These are phyloP conservation scores for Campylorhamphus procurvoides DNA, from an alignment of 2,113 vertebrate genomes.

Conservation along the genomic window DNA sequence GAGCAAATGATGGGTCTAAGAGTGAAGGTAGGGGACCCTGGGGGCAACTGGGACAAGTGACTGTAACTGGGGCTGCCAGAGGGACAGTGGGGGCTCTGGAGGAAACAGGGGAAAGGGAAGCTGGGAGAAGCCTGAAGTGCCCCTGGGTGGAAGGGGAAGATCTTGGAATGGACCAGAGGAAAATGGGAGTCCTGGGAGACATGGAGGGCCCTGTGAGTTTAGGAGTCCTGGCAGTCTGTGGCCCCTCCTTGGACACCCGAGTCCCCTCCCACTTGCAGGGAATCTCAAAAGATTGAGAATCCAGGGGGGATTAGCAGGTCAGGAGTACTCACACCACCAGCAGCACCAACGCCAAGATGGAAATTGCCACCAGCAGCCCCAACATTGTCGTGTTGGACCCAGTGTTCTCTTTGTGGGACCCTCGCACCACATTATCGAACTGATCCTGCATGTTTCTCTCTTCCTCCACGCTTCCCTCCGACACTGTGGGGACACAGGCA, in stretches of 20 bases:
- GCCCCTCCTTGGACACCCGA: accelerated
- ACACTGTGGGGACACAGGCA: neutral
- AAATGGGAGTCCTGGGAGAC: neutral
- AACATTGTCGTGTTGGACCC: too few species aligned
- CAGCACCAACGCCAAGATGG: neutral
- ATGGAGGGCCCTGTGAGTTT: neutral
- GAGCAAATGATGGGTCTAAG: neutral
- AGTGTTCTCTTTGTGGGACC: neutral
- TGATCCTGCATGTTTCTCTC: neutral
- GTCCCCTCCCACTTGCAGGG: neutral
- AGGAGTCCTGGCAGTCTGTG: neutral
- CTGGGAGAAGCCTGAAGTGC: neutral
- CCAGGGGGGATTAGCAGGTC: neutral
- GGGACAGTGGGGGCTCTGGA: neutral
- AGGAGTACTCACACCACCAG: constrained; percentile 20
- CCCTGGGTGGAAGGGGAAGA: neutral
- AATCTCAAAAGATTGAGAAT: neutral
- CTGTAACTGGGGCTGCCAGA: neutral
- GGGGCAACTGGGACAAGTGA: neutral
- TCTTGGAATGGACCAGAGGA: neutral
- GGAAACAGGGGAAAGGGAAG: neutral
- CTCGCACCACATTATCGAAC: neutral
- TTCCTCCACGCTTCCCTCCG: neutral
- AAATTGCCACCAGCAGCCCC: neutral
- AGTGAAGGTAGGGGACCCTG: neutral